Evolutionary conservation across 1,140 invertebrate genomes (phyloP), one percentile per base, ranked within the genome.

Genomic region (Tetramorium simillimum): DNA sequence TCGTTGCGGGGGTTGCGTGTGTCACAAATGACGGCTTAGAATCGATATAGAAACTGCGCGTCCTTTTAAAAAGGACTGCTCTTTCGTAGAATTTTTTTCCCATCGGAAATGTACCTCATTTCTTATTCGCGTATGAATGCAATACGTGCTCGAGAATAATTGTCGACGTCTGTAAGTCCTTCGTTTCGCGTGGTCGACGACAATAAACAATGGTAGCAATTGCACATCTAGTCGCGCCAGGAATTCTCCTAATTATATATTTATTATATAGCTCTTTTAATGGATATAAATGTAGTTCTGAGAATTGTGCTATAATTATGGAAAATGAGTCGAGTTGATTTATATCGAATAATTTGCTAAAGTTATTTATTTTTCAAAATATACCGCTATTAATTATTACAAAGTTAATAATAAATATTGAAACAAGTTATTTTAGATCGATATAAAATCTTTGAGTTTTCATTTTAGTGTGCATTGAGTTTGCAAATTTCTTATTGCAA

Each of bases 131-230:
- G 18, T 80, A 67, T 12, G 21, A 78, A n/a, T 46, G 16, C 7
- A 28, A n/a, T 28, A 51, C 37, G 58, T 78, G 43, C 12, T 65
- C 28, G n/a, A 51, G 14, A 67, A 80, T 80, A 80, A 80, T 80
- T 51, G 43, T 24, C n/a, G n/a, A 40, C 60, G 9, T 33, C 43
- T 40, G 7, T 24, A 51, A 80, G 43, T 37, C 7, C 14, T n/a
- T 16, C 18, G 24, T 51, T 80, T 67, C 7, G 60, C 76, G 60
- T 80, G 43, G 28, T 67, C 43, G 62, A 9, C 28, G 28, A 80
- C 43, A 80, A 80, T 80, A 80, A 67, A 67, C 43, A 46, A 62
- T 33, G 60, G 60, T 9, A 10, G 43, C 60, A 65, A 46, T 37
- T 51, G 28, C 76, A 40, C 76, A 40, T 51, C 28, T 40, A 28